Conservation (phyloP, 2,797 vertebrate species). For the Danionella dracula region DNA sequence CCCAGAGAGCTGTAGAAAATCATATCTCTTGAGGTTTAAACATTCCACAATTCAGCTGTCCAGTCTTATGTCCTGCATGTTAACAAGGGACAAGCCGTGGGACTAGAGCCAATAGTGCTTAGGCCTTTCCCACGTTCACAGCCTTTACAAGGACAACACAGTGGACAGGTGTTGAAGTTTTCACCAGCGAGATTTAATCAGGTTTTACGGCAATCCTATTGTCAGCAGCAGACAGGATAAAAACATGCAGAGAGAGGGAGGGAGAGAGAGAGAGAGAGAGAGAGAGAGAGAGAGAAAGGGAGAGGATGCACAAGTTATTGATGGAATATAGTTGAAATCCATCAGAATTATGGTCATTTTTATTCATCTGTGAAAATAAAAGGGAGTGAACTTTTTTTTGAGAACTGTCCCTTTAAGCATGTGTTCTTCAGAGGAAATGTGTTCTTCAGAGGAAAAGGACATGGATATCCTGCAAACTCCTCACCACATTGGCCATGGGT, state of each 20-base stretch:
- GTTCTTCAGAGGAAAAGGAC: neutral
- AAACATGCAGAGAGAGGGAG: neutral
- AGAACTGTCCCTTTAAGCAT: neutral
- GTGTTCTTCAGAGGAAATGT: too few species aligned
- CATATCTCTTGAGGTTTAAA: neutral
- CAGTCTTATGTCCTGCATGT: neutral
- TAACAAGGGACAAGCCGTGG: slow-evolving; percentile 1
- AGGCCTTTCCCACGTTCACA: slow-evolving; percentile 23
- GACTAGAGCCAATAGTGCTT: slow-evolving; percentile 20
- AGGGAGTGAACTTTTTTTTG: too few species aligned
- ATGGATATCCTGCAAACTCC: neutral
- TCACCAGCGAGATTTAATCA: slow-evolving; percentile 45
- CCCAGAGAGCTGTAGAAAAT: too few species aligned
- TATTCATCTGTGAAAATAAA: too few species aligned
- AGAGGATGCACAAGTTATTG: too few species aligned
- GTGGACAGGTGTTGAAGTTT: slow-evolving; percentile 48
- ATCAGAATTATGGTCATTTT: too few species aligned
- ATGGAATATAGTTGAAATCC: too few species aligned
- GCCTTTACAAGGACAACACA: slow-evolving; percentile 8
- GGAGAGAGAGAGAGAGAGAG: too few species aligned
- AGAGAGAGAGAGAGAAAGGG: too few species aligned
- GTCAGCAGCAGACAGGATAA: slow-evolving; percentile 33
- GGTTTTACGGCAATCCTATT: slow-evolving; percentile 46
- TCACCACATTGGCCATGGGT: neutral
- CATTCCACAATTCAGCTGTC: neutral